A percentile compares a stretch with the other conserved stretches of the same genome.
These are phyloP conservation scores for Euproctis similis DNA, from an alignment of 2,888 invertebrate species.

Conservation along the genomic window DNA sequence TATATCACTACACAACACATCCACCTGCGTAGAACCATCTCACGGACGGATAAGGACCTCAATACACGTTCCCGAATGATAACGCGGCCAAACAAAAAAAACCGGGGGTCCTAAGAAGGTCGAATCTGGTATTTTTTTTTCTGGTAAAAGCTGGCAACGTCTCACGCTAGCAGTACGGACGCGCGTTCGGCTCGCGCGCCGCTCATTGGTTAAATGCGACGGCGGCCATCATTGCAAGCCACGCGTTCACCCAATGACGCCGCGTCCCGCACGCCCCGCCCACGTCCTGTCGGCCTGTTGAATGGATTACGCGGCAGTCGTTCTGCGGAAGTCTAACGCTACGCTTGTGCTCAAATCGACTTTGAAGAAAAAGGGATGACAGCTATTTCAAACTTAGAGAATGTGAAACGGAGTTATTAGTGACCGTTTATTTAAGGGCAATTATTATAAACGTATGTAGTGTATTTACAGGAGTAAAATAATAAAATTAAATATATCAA, in stretches of 20 bases:
- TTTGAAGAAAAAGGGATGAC: too few relatives aligned
- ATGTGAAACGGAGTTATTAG: slow-evolving; percentile 26
- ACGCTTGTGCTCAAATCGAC: slow-evolving; percentile 29
- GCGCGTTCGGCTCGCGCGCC: slow-evolving; percentile 68
- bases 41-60: slow-evolving; percentile 64
- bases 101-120: slow-evolving; percentile 73
- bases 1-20: slow-evolving; percentile 53
- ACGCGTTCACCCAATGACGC: slow-evolving; percentile 59
- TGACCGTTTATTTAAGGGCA: slow-evolving; percentile 21
- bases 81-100: slow-evolving; percentile 73
- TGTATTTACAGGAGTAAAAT: slow-evolving; percentile 4
- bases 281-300: slow-evolving; percentile 66
- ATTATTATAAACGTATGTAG: slow-evolving; percentile 14
- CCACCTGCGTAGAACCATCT: slow-evolving; percentile 65
- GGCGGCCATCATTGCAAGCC: slow-evolving; percentile 67
- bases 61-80: slow-evolving; percentile 67
- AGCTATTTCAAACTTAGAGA: slow-evolving; percentile 15
- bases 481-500: too few relatives aligned
- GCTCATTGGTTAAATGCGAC: slow-evolving; percentile 70
- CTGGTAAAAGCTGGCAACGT: slow-evolving; percentile 69
- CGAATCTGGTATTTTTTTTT: slow-evolving; percentile 74
- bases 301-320: slow-evolving; percentile 67
- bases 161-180: slow-evolving; percentile 63
- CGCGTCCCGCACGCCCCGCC: slow-evolving; percentile 72
- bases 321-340: slow-evolving; percentile 34